phyloP scores from a whole-genome alignment of 2,797 vertebrate genomes.

The Tauraco hartlaubi region DNA sequence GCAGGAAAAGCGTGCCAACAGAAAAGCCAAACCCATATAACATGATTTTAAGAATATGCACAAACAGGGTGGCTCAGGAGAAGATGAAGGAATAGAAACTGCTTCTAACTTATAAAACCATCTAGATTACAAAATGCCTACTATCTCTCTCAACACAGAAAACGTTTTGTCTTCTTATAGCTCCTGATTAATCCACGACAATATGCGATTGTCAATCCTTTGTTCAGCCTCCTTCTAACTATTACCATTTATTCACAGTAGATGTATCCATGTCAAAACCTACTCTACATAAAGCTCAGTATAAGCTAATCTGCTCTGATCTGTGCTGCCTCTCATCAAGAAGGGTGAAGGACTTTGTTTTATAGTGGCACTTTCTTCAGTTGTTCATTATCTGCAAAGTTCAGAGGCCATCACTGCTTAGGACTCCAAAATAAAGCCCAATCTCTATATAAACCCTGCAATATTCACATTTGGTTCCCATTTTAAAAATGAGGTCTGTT shows the following conservation, averaged over 20 bases:
- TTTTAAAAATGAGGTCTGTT: background rate
- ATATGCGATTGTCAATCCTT: background rate
- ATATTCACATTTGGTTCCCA: background rate
- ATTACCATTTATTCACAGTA: background rate
- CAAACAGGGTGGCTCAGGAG: background rate
- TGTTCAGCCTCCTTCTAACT: background rate
- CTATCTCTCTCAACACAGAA: background rate
- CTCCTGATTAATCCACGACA: background rate
- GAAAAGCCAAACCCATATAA: background rate
- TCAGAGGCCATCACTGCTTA: background rate
- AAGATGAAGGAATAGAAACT: background rate
- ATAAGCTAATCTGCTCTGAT: background rate
- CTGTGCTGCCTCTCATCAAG: background rate
- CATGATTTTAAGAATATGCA: background rate
- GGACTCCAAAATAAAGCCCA: background rate
- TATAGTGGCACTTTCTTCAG: background rate
- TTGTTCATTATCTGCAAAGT: background rate
- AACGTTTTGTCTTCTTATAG: background rate
- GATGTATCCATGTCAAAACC: background rate
- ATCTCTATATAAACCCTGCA: background rate
- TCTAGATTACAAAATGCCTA: background rate
- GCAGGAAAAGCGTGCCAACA: background rate
- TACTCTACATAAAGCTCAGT: background rate
- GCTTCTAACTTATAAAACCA: background rate
- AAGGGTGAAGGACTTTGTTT: background rate